These are phyloP conservation scores for Achroia grisella DNA, from an alignment of 1,140 invertebrate species.

Conservation along the genomic window DNA sequence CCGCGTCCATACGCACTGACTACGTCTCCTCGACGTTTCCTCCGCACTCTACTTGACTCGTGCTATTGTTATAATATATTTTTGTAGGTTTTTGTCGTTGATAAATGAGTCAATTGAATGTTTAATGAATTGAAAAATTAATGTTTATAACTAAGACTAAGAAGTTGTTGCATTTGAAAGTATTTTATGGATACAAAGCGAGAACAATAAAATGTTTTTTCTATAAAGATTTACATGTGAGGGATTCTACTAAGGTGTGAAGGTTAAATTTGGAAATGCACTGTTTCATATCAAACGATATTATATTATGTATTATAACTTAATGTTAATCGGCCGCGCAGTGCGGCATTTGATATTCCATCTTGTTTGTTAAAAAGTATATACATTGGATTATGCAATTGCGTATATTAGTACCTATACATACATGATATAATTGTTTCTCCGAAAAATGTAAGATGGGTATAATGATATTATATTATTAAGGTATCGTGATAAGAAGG, in stretches of 20 bases:
- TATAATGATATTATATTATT: constrained; percentile 20
- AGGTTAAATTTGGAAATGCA: constrained; percentile 36
- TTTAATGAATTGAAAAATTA: constrained; percentile 70
- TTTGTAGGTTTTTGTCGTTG: constrained; percentile 72
- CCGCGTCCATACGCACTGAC: constrained; percentile 22
- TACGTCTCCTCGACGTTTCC: constrained; percentile 31
- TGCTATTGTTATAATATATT: constrained; percentile 71
- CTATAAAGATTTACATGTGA: constrained; percentile 69
- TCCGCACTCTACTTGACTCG: constrained; percentile 55
- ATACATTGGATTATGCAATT: constrained; percentile 52
- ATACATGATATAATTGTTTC: constrained; percentile 42
- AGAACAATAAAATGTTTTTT: constrained; percentile 72
- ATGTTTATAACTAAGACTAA: constrained; percentile 70
- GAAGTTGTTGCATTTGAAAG: constrained; percentile 72
- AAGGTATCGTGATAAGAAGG: constrained; percentile 35
- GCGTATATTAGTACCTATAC: constrained; percentile 45
- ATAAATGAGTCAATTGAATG: constrained; percentile 72
- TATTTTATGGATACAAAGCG: constrained; percentile 71
- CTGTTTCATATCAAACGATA: constrained; percentile 51
- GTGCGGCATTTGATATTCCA: constrained; percentile 55
- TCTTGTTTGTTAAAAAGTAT: constrained; percentile 63
- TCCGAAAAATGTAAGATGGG: constrained; percentile 36
- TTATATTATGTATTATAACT: constrained; percentile 41
- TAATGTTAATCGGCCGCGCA: constrained; percentile 42
- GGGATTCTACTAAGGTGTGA: constrained; percentile 49